Conservation (phyloP, 2,113 vertebrate species). For the Ptilorrhoa leucosticta region DNA sequence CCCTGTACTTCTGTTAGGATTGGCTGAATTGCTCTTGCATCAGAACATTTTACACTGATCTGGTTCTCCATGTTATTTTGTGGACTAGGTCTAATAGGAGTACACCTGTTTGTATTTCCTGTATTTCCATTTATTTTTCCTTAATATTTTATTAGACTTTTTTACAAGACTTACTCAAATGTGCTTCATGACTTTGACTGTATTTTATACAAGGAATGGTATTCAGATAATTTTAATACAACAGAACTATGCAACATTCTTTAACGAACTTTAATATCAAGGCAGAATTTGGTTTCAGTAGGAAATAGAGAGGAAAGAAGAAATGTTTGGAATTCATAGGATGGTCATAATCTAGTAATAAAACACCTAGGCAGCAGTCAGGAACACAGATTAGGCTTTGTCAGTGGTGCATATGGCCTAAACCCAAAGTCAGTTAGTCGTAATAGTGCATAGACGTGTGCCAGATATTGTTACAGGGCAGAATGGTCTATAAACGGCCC, state of each 20-base stretch:
- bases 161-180: neutral
- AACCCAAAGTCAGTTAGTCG: conserved; percentile 49
- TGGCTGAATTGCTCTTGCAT: neutral
- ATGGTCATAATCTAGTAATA: neutral
- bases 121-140: neutral
- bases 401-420: conserved; percentile 22
- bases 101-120: neutral
- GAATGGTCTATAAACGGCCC: conserved; percentile 41
- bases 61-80: neutral
- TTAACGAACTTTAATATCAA: neutral
- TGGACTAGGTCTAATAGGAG: neutral
- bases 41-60: neutral
- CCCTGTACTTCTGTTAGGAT: neutral
- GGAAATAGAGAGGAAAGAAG: neutral
- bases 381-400: neutral
- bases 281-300: neutral
- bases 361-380: neutral
- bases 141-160: neutral
- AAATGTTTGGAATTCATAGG: neutral
- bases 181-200: neutral
- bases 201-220: neutral
- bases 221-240: neutral
- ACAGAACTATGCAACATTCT: neutral
- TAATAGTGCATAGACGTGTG: neutral
- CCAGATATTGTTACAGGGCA: conserved; percentile 58